Evolutionary conservation across 2,797 vertebrate species (phyloP).

Genomic region (Thaleichthys pacificus): DNA sequence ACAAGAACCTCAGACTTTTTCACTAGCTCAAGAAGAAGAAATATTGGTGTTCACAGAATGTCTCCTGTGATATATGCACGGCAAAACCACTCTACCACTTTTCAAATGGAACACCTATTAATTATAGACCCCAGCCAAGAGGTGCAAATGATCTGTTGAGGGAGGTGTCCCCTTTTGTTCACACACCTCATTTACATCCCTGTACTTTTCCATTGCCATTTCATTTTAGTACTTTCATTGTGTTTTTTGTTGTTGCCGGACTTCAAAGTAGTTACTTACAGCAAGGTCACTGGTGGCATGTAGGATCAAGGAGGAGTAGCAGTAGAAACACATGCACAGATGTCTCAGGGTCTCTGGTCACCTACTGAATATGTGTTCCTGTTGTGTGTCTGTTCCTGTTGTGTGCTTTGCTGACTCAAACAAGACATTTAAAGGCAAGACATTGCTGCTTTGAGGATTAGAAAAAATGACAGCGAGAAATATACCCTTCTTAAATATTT

Average conservation of each 20-base stretch:
- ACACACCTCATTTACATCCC: constrained; percentile 3
- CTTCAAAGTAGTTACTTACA: neutral
- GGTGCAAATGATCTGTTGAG: neutral
- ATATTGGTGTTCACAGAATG: neutral
- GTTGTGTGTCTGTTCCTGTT: no score
- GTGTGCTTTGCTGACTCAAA: neutral
- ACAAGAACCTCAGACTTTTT: neutral
- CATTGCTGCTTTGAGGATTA: neutral
- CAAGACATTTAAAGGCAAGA: neutral
- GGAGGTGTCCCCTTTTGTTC: neutral
- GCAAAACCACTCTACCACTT: neutral
- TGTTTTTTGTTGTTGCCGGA: neutral
- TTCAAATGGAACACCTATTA: constrained; percentile 1
- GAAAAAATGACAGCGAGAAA: neutral
- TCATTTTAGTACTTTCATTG: no score
- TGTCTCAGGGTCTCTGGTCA: neutral
- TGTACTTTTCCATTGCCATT: no score
- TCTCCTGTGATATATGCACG: constrained; percentile 1
- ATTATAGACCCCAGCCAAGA: constrained; percentile 12
- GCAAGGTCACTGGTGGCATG: neutral
- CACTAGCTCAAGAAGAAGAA: constrained; percentile 5
- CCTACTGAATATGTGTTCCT: constrained; percentile 5
- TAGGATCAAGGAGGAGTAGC: neutral
- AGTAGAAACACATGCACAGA: neutral
- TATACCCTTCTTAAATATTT: neutral